phyloP scores from a whole-genome alignment of 2,888 invertebrate species.

The Eremobia ochroleuca region DNA sequence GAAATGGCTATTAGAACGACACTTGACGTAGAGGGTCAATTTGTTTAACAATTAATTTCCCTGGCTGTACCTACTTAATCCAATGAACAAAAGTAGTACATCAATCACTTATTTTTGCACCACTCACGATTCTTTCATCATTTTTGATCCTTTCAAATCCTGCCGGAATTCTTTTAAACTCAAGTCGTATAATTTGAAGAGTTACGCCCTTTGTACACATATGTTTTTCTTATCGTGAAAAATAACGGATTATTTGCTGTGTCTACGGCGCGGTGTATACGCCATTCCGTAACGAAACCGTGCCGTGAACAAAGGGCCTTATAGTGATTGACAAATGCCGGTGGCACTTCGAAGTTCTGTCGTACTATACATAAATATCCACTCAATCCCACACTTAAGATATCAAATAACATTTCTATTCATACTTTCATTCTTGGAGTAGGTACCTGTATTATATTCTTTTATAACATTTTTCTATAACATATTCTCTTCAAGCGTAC shows the following conservation, averaged over 20 bases:
- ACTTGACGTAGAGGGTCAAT: neutral
- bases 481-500: slow-evolving; percentile 4
- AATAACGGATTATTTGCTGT: too few relatives aligned
- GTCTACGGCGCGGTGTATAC: too few relatives aligned
- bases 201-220: too few relatives aligned
- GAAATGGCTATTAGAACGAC: neutral
- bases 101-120: neutral
- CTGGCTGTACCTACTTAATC: neutral
- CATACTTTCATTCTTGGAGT: neutral
- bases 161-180: neutral
- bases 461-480: neutral
- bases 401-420: neutral
- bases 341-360: neutral
- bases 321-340: neutral
- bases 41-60: neutral
- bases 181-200: neutral
- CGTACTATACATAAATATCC: neutral
- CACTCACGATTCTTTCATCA: neutral
- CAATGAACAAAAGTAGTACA: neutral
- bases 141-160: neutral
- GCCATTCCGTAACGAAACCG: too few relatives aligned
- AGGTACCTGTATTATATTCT: neutral
- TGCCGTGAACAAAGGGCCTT: too few relatives aligned
- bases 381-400: neutral
- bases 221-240: too few relatives aligned